These are phyloP conservation scores for Conus canariensis DNA, from an alignment of 2,888 invertebrate species.

Conservation along the genomic window DNA sequence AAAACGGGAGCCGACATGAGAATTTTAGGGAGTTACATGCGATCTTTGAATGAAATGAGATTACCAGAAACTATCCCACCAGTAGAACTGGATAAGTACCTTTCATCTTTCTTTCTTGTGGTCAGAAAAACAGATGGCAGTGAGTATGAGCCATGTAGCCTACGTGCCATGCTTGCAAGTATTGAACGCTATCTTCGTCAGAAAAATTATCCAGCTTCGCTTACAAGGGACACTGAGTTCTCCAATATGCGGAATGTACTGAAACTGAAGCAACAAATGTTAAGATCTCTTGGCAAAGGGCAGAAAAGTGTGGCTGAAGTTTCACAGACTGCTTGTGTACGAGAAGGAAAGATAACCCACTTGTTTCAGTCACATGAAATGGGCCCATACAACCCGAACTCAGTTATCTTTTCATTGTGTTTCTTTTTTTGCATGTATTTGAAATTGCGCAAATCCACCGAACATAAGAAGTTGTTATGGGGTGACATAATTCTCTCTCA, in stretches of 20 bases:
- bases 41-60: slow-evolving; percentile 64
- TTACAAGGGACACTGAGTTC: slow-evolving; percentile 67
- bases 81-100: slow-evolving; percentile 65
- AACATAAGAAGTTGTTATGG: slow-evolving; percentile 71
- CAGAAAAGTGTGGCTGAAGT: slow-evolving; percentile 58
- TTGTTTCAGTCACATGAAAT: slow-evolving; percentile 68
- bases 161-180: slow-evolving; percentile 72
- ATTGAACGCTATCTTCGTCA: slow-evolving; percentile 67
- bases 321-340: slow-evolving; percentile 54
- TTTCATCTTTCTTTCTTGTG: slow-evolving; percentile 68
- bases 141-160: slow-evolving; percentile 70
- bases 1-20: slow-evolving; percentile 73
- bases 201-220: slow-evolving; percentile 64
- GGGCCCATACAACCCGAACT: slow-evolving; percentile 70
- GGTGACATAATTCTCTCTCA: slow-evolving; percentile 68
- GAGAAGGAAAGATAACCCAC: slow-evolving; percentile 64
- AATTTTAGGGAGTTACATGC: slow-evolving; percentile 66
- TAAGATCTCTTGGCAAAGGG: slow-evolving; percentile 65
- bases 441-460: slow-evolving; percentile 68
- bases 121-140: slow-evolving; percentile 70
- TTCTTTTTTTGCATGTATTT: slow-evolving; percentile 69
- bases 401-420: slow-evolving; percentile 68
- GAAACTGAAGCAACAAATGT: slow-evolving; percentile 65
- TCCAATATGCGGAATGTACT: slow-evolving; percentile 66
- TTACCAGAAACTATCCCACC: slow-evolving; percentile 65